A percentile compares a stretch with the other conserved stretches of the same genome.
phyloP scores from a whole-genome alignment of 2,113 vertebrate genomes.

The Muntiacus reevesi region DNA sequence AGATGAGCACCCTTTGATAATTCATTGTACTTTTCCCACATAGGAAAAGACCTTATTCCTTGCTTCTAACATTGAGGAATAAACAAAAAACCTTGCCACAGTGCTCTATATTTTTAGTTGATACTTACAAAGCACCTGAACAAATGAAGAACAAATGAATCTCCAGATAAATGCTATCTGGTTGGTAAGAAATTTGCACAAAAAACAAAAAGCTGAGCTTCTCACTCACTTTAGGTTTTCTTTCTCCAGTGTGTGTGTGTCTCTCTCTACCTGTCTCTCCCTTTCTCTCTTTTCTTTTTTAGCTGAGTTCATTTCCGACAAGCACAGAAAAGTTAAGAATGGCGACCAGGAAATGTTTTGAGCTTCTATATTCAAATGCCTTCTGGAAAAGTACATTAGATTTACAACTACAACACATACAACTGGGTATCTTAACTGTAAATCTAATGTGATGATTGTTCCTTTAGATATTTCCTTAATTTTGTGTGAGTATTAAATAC shows the following conservation, averaged over 20 bases:
- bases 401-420: constrained; percentile 30
- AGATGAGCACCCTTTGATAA: background rate
- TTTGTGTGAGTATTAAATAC: constrained; percentile 61
- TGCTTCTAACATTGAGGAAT: background rate
- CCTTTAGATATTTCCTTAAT: constrained; percentile 66
- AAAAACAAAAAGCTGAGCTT: background rate
- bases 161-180: background rate
- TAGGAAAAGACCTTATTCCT: background rate
- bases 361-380: background rate
- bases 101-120: background rate
- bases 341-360: constrained; percentile 37
- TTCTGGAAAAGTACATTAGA: constrained; percentile 36
- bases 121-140: background rate
- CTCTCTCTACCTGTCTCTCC: background rate
- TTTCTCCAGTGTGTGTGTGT: background rate
- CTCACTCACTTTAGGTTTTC: background rate
- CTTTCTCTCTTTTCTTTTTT: background rate
- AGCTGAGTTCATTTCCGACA: background rate
- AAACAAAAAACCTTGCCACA: background rate
- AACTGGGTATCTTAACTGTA: constrained; percentile 41
- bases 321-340: constrained; percentile 47
- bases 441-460: constrained; percentile 45
- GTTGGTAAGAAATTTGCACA: background rate
- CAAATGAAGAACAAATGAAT: background rate
- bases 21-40: background rate